Base-by-base conservation (phyloP, 2,113 vertebrate species). In the Limnothrissa miodon region DNA sequence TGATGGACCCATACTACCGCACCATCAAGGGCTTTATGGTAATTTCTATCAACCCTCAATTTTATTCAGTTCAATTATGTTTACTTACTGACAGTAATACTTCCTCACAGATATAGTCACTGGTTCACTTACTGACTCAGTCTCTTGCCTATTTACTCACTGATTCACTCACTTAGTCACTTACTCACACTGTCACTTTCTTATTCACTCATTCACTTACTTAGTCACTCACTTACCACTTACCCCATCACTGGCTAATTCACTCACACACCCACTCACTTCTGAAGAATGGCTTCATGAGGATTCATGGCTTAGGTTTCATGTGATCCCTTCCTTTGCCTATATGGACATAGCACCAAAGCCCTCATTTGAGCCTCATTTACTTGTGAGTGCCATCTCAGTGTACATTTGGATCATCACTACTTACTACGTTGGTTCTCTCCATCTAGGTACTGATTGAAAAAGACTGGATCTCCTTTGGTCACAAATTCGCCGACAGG, bases 401-500 rank as follows among this genome's bases (percentile, higher is more conserved):
- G 10, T 70, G 62, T 19, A 29, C 1, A 70, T 70, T 11, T 9
- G 36, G 25, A 66, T 66, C 25, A 70, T 74, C 33, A 36, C 1
- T 36, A 36, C 42, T 42, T 42, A n/a, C n/a, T 42, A 36, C 36
- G 66, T 36, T 74, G 66, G 3, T 48, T 19, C 1, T 85, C 86
- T 89, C 85, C 80, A 19, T 79, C 87, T 45, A 99, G 98, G 97
- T 99, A 83, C 95, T 99, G 91, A 97, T 99, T 87, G 97, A 99
- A 91, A 99, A 99, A 91, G 98, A 99, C 89, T 99, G 98, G 98
- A 97, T 99, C 90, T 97, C 98, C 17, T 99, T 99, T 89, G 98
- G 98, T 46, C 98, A 99, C 92, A 99, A 99, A 89, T 99, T 98
- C 95, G 96, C 97, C 85, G 97, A 99, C 92, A 97, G 98, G 98